A percentile compares a stretch with the other conserved stretches of the same genome.
Evolutionary conservation across 2,888 invertebrate genomes (phyloP).

Genomic region (Cephus nigrinus): DNA sequence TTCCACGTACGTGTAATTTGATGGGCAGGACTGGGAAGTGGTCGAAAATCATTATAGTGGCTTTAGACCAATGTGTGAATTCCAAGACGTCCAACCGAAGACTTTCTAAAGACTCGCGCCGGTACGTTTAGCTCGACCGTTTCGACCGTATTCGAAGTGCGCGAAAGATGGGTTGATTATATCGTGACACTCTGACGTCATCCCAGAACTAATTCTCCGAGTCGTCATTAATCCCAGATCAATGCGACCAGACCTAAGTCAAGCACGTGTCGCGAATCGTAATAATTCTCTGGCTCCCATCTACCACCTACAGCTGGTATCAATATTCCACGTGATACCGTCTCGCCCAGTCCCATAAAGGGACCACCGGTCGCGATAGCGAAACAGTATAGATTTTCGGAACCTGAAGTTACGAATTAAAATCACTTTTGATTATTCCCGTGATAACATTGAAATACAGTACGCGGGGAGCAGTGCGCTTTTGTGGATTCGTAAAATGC

Average conservation of each 20-base stretch:
- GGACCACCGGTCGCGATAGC: background rate
- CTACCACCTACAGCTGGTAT: background rate
- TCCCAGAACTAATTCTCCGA: background rate
- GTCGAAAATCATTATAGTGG: background rate
- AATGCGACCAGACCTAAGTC: constrained; percentile 10
- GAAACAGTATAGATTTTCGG: background rate
- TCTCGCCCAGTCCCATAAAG: background rate
- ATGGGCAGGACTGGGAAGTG: background rate
- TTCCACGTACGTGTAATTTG: background rate
- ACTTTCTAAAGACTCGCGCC: constrained; percentile 17
- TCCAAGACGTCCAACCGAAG: constrained; percentile 22
- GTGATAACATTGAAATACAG: background rate
- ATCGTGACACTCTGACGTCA: constrained; percentile 15
- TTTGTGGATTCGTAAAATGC: constrained; percentile 66
- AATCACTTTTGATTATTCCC: background rate
- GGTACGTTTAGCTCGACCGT: background rate
- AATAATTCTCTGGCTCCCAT: background rate
- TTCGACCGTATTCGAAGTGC: background rate
- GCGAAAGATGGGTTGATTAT: constrained; percentile 24
- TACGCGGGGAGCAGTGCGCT: background rate
- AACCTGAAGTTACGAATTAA: background rate
- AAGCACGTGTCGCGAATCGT: background rate
- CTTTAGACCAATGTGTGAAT: constrained; percentile 13
- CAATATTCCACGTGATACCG: background rate
- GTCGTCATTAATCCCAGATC: constrained; percentile 14